A percentile compares a stretch with the other conserved stretches of the same genome.
Conservation (phyloP, 2,113 vertebrate genomes). For the Plecotus auritus region DNA sequence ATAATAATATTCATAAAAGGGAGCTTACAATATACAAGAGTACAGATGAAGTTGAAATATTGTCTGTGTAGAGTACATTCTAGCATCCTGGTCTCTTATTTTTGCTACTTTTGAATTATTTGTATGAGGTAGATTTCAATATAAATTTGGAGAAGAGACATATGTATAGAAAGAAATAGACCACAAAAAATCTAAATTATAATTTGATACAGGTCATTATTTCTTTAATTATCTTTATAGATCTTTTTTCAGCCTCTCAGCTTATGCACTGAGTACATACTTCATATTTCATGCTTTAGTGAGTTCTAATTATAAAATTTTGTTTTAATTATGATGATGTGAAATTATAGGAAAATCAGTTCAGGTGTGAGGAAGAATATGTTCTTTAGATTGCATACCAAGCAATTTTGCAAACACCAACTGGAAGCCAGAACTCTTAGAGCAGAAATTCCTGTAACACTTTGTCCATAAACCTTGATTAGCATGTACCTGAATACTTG, state of each 20-base stretch:
- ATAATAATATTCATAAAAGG: background rate
- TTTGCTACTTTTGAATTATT: conserved; percentile 27
- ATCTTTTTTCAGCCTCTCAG: background rate
- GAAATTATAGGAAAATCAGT: conserved; percentile 59
- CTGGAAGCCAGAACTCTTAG: background rate
- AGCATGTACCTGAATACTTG: background rate
- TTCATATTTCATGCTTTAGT: conserved; percentile 60
- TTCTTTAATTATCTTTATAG: conserved; percentile 61
- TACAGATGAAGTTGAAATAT: background rate
- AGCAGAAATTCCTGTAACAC: background rate
- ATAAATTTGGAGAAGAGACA: background rate
- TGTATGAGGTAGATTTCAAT: background rate
- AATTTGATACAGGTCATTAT: conserved; percentile 54
- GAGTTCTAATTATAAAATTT: conserved; percentile 64
- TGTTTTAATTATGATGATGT: conserved; percentile 63
- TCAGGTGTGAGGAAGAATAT: conserved; percentile 40
- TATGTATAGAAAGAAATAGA: conserved; percentile 28
- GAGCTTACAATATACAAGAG: background rate
- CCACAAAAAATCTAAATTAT: conserved; percentile 48
- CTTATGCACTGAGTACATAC: background rate
- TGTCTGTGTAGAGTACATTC: background rate
- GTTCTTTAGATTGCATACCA: conserved; percentile 36
- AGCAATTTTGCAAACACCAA: background rate
- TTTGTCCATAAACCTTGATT: background rate
- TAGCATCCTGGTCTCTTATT: background rate